A percentile compares a stretch with the other conserved stretches of the same genome.
phyloP scores from a whole-genome alignment of 2,113 vertebrate genomes.

The Illadopsis cleaveri region DNA sequence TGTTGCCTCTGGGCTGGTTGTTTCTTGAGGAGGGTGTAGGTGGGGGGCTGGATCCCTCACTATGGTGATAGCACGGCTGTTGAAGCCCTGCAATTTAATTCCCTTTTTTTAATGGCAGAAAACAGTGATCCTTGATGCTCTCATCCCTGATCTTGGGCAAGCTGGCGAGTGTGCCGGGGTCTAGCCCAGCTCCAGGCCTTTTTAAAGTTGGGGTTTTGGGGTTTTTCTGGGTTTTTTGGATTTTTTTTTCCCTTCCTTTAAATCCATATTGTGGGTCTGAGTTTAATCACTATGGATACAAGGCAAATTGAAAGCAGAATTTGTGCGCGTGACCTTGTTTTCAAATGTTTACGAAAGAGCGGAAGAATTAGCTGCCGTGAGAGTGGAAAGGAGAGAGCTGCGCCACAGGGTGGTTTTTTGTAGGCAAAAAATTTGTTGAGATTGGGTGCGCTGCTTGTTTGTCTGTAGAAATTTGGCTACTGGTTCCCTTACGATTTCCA shows the following conservation, averaged over 20 bases:
- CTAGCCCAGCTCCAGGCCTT: neutral
- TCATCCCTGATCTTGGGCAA: neutral
- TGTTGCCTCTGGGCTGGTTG: neutral
- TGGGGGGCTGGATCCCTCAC: accelerated
- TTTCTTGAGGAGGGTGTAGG: neutral
- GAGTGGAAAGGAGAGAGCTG: neutral
- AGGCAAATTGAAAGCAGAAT: constrained; percentile 67
- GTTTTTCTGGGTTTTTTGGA: accelerated
- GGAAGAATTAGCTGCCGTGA: constrained; percentile 25
- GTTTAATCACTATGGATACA: constrained; percentile 68
- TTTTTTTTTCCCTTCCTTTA: neutral
- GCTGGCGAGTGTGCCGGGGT: accelerated
- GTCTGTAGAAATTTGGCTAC: neutral
- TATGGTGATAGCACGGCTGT: accelerated
- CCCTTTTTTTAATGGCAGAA: neutral
- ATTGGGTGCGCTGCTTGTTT: neutral
- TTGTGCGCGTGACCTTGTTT: constrained; percentile 59
- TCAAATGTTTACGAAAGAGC: constrained; percentile 45
- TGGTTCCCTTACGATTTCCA: neutral
- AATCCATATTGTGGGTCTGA: constrained; percentile 22
- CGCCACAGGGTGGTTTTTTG: accelerated
- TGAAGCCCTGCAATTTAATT: neutral
- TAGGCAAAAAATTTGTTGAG: neutral
- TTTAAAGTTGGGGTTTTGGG: neutral
- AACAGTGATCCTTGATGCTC: neutral